Evolutionary conservation across 2,797 vertebrate species (phyloP), one percentile per base, ranked within the genome.

Genomic region (Miichthys miiuy): DNA sequence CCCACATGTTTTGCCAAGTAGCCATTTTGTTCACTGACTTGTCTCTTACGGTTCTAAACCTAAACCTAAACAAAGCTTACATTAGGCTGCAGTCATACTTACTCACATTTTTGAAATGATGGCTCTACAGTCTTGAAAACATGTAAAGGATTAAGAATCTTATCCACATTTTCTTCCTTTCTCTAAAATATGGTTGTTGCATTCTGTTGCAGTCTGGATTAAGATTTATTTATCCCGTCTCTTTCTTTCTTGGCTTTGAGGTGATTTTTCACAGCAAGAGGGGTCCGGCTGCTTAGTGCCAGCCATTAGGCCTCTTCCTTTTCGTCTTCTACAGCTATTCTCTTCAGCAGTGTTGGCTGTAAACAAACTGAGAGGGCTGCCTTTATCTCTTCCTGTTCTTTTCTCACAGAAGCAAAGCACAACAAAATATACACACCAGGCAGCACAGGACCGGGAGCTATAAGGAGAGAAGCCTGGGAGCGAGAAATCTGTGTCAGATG

Each of bases 301-400:
- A 62, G 84, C 87, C 86, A 89, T 92, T 87, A 87, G 86, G 65
- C 79, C 76, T 83, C 88, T 94, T 93, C 92, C 92, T 88, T 72
- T 88, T 85, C 68, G 68, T 77, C 79, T 85, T 85, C 82, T 82
- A 67, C 85, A 78, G 86, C 88, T 89, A 89, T 91, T 94, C 84
- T 93, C 85, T 80, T 90, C 87, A 87, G 81, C 82, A 75, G 63
- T 91, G 92, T 92, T 91, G 88, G 88, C 91, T 87, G 92, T 95
- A 96, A 95, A 96, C 92, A 94, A 75, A 75, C 75, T 68, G 69
- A 68, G 86, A 77, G 77, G 78, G 79, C 88, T 65, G 80, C 77
- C 88, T 95, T 94, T 93, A 94, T 95, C 93, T 94, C 92, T 95
- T 95, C 94, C 94, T 93, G 91, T 91, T 91, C 91, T 92, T 75